phyloP scores from a whole-genome alignment of 2,113 vertebrate genomes.

The Lophius piscatorius region DNA sequence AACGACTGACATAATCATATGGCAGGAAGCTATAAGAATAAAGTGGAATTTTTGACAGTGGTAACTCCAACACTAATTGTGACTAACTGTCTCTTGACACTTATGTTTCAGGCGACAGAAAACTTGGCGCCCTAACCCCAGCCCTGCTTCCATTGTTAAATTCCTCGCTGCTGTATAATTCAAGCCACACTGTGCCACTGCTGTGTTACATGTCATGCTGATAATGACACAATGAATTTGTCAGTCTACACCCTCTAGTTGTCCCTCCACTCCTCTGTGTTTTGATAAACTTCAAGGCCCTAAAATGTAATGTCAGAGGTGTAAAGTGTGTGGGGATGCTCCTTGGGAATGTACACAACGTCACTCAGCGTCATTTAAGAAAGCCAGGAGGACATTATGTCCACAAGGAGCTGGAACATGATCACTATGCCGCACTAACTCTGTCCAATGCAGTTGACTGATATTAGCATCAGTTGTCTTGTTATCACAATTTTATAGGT shows the following conservation, averaged over 20 bases:
- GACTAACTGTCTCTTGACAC: slow-evolving; percentile 74
- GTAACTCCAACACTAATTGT: slow-evolving; percentile 67
- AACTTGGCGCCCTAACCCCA: slow-evolving; percentile 28
- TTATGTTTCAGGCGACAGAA: slow-evolving; percentile 39
- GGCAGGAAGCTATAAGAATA: slow-evolving; percentile 5
- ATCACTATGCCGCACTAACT: slow-evolving; percentile 40
- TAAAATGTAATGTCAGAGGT: slow-evolving; percentile 49
- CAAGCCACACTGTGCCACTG: slow-evolving; percentile 18
- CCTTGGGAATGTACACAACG: slow-evolving; percentile 26
- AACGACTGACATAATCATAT: neutral
- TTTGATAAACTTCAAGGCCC: slow-evolving; percentile 51
- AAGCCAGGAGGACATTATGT: slow-evolving; percentile 13
- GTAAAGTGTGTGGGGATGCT: slow-evolving; percentile 39
- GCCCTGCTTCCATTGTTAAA: slow-evolving; percentile 44
- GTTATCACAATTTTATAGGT: slow-evolving; percentile 41
- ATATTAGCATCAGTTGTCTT: slow-evolving; percentile 54
- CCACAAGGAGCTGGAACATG: slow-evolving; percentile 44
- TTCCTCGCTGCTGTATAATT: slow-evolving; percentile 64
- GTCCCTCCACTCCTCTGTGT: slow-evolving; percentile 34
- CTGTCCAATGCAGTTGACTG: slow-evolving; percentile 64
- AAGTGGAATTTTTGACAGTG: slow-evolving; percentile 30
- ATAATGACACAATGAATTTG: slow-evolving; percentile 62
- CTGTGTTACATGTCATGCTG: slow-evolving; percentile 39
- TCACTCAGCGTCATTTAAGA: slow-evolving; percentile 42
- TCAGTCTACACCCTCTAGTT: slow-evolving; percentile 41